Conservation (phyloP, 2,888 invertebrate genomes). For the Stenodema calcarata region DNA sequence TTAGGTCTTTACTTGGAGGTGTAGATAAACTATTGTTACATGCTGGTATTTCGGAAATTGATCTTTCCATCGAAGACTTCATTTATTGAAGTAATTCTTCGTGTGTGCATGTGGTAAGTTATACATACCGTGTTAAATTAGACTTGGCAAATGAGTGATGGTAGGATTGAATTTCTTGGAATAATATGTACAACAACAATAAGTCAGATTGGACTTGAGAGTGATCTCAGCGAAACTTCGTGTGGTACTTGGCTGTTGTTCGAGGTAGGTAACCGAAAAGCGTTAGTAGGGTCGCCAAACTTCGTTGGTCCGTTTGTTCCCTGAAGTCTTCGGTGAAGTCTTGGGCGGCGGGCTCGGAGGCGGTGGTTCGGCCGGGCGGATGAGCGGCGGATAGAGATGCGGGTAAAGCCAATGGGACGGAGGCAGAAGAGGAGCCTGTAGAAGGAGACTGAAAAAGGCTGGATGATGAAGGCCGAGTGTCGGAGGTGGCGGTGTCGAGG, state of each 20-base stretch:
- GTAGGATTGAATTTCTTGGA: no score
- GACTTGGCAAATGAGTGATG: no score
- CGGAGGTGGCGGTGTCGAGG: constrained; percentile 55
- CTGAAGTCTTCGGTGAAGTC: constrained; percentile 47
- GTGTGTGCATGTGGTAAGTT: no score
- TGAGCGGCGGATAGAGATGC: constrained; percentile 70
- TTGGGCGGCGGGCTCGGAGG: constrained; percentile 52
- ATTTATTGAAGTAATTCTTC: no score
- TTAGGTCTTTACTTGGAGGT: no score
- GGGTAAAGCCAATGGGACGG: constrained; percentile 82
- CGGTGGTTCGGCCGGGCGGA: constrained; percentile 49
- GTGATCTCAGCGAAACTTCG: not conserved
- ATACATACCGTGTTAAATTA: no score
- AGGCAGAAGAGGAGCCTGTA: constrained; percentile 76
- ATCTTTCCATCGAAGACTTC: no score
- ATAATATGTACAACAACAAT: not conserved
- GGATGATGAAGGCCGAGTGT: constrained; percentile 56
- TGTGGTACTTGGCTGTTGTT: not conserved
- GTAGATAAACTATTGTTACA: no score
- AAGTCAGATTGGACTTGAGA: not conserved
- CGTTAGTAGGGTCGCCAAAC: constrained; percentile 79
- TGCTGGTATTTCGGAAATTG: no score
- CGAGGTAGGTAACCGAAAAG: no score
- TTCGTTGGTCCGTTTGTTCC: constrained; percentile 65
- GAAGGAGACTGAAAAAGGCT: constrained; percentile 65